phyloP scores from a whole-genome alignment of 2,888 invertebrate genomes.

The Arrhopalites spinosus region DNA sequence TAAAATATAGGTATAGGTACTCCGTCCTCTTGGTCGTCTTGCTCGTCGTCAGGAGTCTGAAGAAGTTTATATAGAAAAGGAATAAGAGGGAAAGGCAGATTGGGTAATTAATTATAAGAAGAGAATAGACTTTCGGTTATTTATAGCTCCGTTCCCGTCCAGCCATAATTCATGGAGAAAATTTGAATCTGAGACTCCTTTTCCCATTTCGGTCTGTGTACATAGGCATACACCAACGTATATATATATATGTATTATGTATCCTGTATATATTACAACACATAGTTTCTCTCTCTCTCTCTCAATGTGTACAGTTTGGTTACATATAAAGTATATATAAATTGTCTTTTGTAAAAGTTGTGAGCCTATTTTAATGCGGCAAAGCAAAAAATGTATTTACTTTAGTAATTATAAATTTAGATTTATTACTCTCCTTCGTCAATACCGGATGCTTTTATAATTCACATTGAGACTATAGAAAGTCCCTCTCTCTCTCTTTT shows the following conservation, averaged over 20 bases:
- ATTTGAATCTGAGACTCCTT: slow-evolving; percentile 33
- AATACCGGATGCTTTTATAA: slow-evolving; percentile 37
- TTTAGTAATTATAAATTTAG: slow-evolving; percentile 34
- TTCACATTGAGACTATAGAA: slow-evolving; percentile 12
- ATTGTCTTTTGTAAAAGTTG: slow-evolving; percentile 20
- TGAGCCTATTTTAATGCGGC: slow-evolving; percentile 9
- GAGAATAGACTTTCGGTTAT: slow-evolving; percentile 47
- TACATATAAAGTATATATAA: background rate
- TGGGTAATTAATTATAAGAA: slow-evolving; percentile 54
- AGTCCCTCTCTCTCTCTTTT: background rate
- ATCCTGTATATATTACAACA: background rate
- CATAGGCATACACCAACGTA: background rate
- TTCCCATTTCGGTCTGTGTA: background rate
- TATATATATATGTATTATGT: background rate
- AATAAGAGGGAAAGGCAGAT: slow-evolving; percentile 45
- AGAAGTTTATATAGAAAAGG: slow-evolving; percentile 36
- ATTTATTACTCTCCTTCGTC: slow-evolving; percentile 38
- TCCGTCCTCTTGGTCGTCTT: too few species aligned
- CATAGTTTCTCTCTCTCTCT: background rate
- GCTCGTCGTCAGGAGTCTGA: too few species aligned
- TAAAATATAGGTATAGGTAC: background rate
- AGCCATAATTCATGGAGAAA: slow-evolving; percentile 45
- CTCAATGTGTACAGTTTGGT: too few species aligned
- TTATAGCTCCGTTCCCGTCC: slow-evolving; percentile 44
- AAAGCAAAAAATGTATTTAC: slow-evolving; percentile 34